Conservation (phyloP, 2,113 vertebrate species). For the Rostratula benghalensis region DNA sequence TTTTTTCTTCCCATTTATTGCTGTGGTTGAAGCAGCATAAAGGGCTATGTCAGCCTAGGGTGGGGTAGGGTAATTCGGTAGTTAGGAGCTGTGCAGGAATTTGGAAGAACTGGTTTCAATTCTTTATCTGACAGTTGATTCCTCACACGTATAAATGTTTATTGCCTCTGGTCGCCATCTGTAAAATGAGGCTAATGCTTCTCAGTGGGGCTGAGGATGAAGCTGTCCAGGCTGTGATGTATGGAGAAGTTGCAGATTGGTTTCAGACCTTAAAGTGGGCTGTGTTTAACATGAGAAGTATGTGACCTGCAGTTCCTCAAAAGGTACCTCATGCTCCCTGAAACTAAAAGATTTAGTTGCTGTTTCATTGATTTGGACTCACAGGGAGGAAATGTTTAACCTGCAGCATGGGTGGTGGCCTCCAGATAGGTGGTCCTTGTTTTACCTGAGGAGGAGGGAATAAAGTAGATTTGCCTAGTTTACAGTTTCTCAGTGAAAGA, state of each 20-base stretch:
- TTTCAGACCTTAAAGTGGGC: neutral
- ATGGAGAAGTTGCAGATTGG: neutral
- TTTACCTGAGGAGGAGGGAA: neutral
- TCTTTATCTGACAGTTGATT: slow-evolving; percentile 8
- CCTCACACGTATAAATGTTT: neutral
- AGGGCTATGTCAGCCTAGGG: neutral
- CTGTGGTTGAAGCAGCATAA: neutral
- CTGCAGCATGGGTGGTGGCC: neutral
- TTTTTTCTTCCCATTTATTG: neutral
- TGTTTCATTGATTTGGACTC: neutral
- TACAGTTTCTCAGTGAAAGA: neutral
- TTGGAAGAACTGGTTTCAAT: slow-evolving; percentile 44
- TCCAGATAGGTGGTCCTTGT: neutral
- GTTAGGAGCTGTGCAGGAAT: neutral
- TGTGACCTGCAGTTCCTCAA: neutral
- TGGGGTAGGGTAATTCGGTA: neutral
- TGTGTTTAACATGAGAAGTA: neutral
- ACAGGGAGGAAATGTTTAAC: neutral
- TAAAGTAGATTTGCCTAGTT: neutral
- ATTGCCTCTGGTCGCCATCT: slow-evolving; percentile 16
- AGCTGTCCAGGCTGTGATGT: neutral
- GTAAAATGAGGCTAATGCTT: neutral
- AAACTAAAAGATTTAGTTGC: neutral
- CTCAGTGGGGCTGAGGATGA: neutral
- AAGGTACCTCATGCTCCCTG: neutral